Conservation (phyloP, 2,797 vertebrate genomes). For the Tolypeutes matacus region DNA sequence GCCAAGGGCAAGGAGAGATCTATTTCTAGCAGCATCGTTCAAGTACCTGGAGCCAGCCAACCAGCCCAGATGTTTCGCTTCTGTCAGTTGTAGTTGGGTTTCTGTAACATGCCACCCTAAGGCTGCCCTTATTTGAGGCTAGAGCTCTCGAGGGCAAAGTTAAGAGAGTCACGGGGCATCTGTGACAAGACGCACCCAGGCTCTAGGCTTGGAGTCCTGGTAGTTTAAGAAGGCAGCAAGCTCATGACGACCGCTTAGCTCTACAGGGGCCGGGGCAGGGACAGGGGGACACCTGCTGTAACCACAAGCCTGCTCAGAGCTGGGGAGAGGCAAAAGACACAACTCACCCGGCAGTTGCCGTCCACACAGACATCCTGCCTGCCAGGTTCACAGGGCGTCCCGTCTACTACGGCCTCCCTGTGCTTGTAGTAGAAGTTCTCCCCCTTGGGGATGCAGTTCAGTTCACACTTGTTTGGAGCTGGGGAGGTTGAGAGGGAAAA, state of each 20-base stretch:
- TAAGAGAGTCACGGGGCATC: neutral
- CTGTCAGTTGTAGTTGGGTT: neutral
- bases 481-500: conserved; percentile 55
- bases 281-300: neutral
- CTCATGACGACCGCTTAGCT: neutral
- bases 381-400: conserved; percentile 95
- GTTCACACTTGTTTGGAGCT: conserved; percentile 96
- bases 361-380: conserved; percentile 94
- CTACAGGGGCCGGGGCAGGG: neutral
- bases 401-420: conserved; percentile 92
- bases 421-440: conserved; percentile 97
- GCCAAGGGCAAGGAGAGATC: no score
- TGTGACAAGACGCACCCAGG: neutral
- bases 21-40: neutral
- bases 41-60: neutral
- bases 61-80: no score
- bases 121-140: neutral
- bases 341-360: conserved; percentile 94
- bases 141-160: neutral
- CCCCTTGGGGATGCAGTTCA: conserved; percentile 98
- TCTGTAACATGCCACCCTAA: neutral
- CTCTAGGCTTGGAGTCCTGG: neutral
- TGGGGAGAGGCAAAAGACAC: accelerated
- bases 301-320: neutral
- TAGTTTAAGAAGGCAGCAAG: neutral